phyloP scores from a whole-genome alignment of 1,140 invertebrate genomes.

The Caenorhabditis remanei region DNA sequence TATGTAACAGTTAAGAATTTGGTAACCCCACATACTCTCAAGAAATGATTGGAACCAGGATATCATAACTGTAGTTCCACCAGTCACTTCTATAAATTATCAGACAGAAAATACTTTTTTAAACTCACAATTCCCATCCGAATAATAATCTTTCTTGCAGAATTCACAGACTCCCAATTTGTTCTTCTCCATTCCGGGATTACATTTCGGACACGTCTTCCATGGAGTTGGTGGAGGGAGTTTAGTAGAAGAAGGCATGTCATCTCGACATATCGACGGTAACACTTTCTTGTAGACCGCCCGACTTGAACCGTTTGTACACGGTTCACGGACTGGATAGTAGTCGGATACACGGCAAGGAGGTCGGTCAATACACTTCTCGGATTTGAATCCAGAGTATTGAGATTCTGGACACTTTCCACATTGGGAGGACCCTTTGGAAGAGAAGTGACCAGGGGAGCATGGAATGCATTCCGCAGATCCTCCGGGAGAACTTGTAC shows the following conservation, averaged over 20 bases:
- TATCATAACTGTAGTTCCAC: too few species aligned
- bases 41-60: too few species aligned
- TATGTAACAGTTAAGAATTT: too few species aligned
- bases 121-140: constrained; percentile 77
- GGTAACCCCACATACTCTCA: too few species aligned
- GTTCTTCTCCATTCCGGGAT: constrained; percentile 81
- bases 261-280: constrained; percentile 81
- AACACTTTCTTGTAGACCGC: constrained; percentile 81
- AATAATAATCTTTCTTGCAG: constrained; percentile 78
- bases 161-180: constrained; percentile 78
- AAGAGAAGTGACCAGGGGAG: constrained; percentile 79
- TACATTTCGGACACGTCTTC: constrained; percentile 81
- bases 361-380: constrained; percentile 79
- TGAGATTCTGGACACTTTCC: constrained; percentile 79
- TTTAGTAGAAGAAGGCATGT: constrained; percentile 76
- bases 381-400: constrained; percentile 79
- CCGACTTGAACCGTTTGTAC: constrained; percentile 78
- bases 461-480: constrained; percentile 80
- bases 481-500: constrained; percentile 80
- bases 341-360: constrained; percentile 81
- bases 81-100: neutral
- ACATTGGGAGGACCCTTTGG: constrained; percentile 80
- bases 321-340: constrained; percentile 77
- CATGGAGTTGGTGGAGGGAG: constrained; percentile 78
- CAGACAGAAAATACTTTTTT: constrained; percentile 51